Evolutionary conservation across 2,888 invertebrate genomes (phyloP).

Genomic region (Polietes domitor): DNA sequence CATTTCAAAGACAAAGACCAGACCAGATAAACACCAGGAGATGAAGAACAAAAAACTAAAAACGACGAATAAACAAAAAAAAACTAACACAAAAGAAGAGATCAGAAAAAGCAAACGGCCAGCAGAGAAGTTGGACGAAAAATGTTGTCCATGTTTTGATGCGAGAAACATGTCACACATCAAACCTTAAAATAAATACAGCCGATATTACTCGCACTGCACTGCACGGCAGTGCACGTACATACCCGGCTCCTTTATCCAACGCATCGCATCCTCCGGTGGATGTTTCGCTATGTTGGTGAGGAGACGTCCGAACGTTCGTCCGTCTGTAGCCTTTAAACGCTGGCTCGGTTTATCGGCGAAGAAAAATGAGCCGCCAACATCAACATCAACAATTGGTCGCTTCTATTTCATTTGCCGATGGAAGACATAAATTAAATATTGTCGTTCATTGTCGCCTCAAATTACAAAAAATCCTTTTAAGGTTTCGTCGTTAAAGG

Average conservation of each 20-base stretch:
- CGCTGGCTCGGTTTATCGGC: background rate
- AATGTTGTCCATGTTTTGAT: conserved; percentile 63
- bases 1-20: conserved; percentile 58
- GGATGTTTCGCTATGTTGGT: conserved; percentile 36
- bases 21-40: conserved; percentile 1
- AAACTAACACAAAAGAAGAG: background rate
- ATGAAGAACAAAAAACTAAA: background rate
- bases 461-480: conserved; percentile 69
- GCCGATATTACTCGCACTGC: conserved; percentile 50
- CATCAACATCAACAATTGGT: background rate
- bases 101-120: background rate
- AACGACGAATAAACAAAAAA: background rate
- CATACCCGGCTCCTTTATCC: background rate
- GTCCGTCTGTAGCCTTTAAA: conserved; percentile 44
- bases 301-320: conserved; percentile 30
- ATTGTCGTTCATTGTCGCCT: conserved; percentile 67
- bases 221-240: conserved; percentile 38
- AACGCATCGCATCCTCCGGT: conserved; percentile 33
- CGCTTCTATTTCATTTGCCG: conserved; percentile 60
- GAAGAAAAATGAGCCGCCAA: background rate
- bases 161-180: conserved; percentile 66
- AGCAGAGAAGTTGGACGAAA: conserved; percentile 41
- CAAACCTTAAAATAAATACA: conserved; percentile 60
- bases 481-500: conserved; percentile 61
- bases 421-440: conserved; percentile 65